Evolutionary conservation across 2,888 invertebrate genomes (phyloP), one percentile per base, ranked within the genome.

Genomic region (Acleris literana): DNA sequence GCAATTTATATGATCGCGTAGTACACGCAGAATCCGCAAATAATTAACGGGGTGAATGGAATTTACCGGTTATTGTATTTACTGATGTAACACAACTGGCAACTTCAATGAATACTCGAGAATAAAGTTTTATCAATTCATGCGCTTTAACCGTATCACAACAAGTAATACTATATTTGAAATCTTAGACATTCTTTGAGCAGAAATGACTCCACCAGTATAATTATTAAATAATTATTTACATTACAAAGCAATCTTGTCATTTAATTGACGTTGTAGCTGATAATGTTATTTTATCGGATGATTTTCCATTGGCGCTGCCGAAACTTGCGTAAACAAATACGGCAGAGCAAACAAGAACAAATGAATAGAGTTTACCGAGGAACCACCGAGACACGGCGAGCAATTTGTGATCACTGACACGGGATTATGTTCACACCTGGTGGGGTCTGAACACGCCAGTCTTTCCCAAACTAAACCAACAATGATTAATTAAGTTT

Each of bases 1-100:
- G 83, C 84, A 86, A 90, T 90, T 90, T 90, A 88, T 86, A 85
- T 83, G 78, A 84, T 84, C 76, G 76, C 74, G 73, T 76, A 80
- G 83, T 83, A 81, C 74, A 81, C 48, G 74, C 69, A 57, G 73
- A 75, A 73, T 62, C 69, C 54, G 48, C 68, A 68, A 73, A 74
- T 73, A 69, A 64, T 68, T 69, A 20, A 22, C 13, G 3, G 39
- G 33, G 39, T 4, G 39, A 39, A 39, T 39, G 4, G 13, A 39
- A 39, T 13, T 39, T 13, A 39, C 11, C 13, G 13, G 39, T 13
- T 39, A 39, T 39, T 13, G 39, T 39, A 39, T 39, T 0, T 39
- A 39, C 13, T 39, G 1, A 39, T 39, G 39, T 39, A 39, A 39
- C 9, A 4, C 4, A 39, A 13, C 4, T 13, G 1, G 4, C 4